These are phyloP conservation scores for Eugnorisma glareosa DNA, from an alignment of 2,888 invertebrate genomes.

Conservation along the genomic window DNA sequence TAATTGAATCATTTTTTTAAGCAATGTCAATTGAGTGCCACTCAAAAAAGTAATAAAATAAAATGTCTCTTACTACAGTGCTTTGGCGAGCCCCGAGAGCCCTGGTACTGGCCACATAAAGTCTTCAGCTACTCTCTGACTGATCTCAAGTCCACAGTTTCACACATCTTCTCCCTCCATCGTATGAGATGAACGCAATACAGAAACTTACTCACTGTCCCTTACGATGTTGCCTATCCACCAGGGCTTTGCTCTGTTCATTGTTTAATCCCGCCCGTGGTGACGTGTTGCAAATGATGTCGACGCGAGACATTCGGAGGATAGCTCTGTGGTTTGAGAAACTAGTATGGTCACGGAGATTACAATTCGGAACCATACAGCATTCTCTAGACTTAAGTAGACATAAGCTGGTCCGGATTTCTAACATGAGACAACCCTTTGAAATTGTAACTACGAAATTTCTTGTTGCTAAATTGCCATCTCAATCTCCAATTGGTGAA, in stretches of 20 bases:
- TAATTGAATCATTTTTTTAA: neutral
- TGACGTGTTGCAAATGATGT: slow-evolving; percentile 68
- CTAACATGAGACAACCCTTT: slow-evolving; percentile 81
- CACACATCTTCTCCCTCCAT: slow-evolving; percentile 72
- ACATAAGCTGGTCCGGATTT: slow-evolving; percentile 82
- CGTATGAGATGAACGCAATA: slow-evolving; percentile 67
- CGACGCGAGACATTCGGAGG: slow-evolving; percentile 79
- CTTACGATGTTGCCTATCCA: slow-evolving; percentile 74
- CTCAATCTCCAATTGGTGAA: slow-evolving; percentile 41
- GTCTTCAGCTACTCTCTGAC: slow-evolving; percentile 83
- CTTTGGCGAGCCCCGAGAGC: slow-evolving; percentile 74
- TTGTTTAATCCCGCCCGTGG: slow-evolving; percentile 68
- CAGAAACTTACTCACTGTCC: slow-evolving; percentile 67
- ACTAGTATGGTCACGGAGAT: slow-evolving; percentile 82
- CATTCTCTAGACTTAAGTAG: slow-evolving; percentile 88
- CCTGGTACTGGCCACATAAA: slow-evolving; percentile 79
- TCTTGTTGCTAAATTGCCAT: slow-evolving; percentile 30
- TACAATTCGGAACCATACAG: slow-evolving; percentile 82
- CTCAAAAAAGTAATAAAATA: slow-evolving; percentile 23
- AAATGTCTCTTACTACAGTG: slow-evolving; percentile 81
- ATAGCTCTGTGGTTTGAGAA: slow-evolving; percentile 83
- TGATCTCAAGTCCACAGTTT: slow-evolving; percentile 71
- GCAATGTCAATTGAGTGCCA: slow-evolving; percentile 14
- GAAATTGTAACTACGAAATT: slow-evolving; percentile 78
- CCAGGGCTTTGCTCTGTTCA: slow-evolving; percentile 68